These are phyloP conservation scores for Acronicta leporina DNA, from an alignment of 2,888 invertebrate genomes.

Conservation along the genomic window DNA sequence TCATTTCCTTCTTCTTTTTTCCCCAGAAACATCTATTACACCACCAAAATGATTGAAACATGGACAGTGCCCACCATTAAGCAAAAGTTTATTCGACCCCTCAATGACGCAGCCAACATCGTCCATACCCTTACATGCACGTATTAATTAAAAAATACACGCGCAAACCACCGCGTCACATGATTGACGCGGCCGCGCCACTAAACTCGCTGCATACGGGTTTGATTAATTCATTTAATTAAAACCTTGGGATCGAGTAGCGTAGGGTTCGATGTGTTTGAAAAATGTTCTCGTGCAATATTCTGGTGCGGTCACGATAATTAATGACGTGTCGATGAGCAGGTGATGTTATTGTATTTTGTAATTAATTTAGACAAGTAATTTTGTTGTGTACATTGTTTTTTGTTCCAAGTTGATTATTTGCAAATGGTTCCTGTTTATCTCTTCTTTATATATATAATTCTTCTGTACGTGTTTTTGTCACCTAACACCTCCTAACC, in stretches of 20 bases:
- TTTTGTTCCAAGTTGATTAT: too few species aligned
- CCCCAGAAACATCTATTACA: too few species aligned
- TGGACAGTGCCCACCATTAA: not conserved
- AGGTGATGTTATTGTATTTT: constrained; percentile 7
- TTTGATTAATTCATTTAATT: constrained; percentile 75
- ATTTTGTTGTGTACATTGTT: not conserved
- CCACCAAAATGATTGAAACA: not conserved
- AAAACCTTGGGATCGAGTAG: constrained; percentile 56
- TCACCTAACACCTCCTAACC: too few species aligned
- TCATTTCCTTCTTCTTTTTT: too few species aligned
- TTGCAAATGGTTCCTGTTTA: too few species aligned
- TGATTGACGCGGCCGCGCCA: constrained; percentile 62
- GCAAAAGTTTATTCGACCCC: constrained; percentile 23
- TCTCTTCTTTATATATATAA: too few species aligned
- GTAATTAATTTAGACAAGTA: constrained; percentile 3
- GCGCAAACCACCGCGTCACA: constrained; percentile 60
- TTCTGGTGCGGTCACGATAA: constrained; percentile 8
- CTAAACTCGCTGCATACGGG: constrained; percentile 43
- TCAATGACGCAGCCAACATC: constrained; percentile 26
- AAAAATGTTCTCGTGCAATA: constrained; percentile 26
- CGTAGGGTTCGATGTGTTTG: constrained; percentile 22
- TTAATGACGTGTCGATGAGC: constrained; percentile 19
- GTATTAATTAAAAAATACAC: constrained; percentile 58
- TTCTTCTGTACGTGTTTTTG: too few species aligned
- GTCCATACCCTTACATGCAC: constrained; percentile 20